Percentiles rank a stretch among this genome's conserved stretches.
Evolutionary conservation across 2,888 invertebrate species (phyloP).

Genomic region (Thalpophila matura): DNA sequence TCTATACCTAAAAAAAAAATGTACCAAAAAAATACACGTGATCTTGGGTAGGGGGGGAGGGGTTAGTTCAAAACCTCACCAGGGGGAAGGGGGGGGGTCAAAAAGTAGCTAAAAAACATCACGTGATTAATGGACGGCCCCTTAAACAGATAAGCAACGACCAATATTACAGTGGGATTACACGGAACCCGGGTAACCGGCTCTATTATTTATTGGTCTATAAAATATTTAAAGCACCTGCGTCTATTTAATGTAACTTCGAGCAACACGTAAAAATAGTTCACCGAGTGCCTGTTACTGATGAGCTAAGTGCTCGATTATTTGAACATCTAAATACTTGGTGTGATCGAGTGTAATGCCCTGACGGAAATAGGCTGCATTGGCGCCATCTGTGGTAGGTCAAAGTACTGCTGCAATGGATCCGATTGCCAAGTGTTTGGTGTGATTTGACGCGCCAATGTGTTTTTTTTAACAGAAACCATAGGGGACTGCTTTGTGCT

Average conservation of each 20-base stretch:
- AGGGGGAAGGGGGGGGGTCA: too few relatives aligned
- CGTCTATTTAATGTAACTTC: conserved; percentile 70
- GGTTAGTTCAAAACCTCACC: too few relatives aligned
- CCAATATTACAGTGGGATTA: conserved; percentile 56
- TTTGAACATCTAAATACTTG: conserved; percentile 11
- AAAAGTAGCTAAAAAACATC: too few relatives aligned
- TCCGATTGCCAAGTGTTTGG: conserved; percentile 4
- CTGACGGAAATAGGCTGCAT: conserved; percentile 17
- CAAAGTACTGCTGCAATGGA: conserved; percentile 6
- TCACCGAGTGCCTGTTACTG: conserved; percentile 2
- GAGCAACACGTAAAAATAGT: conserved; percentile 54
- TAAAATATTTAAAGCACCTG: conserved; percentile 83
- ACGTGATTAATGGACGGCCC: too few relatives aligned
- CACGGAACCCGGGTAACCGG: conserved; percentile 59
- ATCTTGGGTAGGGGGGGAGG: too few relatives aligned
- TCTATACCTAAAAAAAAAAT: too few relatives aligned
- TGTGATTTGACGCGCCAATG: neutral
- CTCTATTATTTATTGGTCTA: conserved; percentile 76
- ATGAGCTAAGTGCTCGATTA: conserved; percentile 9
- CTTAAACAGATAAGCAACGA: conserved; percentile 23
- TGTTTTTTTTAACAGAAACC: too few relatives aligned
- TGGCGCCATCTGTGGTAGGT: conserved; percentile 19
- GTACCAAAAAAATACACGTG: too few relatives aligned
- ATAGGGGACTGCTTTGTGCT: too few relatives aligned
- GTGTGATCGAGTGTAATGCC: conserved; percentile 23